Percentiles rank a stretch among this genome's conserved stretches.
phyloP scores from a whole-genome alignment of 2,113 vertebrate species.

The Camelus bactrianus region DNA sequence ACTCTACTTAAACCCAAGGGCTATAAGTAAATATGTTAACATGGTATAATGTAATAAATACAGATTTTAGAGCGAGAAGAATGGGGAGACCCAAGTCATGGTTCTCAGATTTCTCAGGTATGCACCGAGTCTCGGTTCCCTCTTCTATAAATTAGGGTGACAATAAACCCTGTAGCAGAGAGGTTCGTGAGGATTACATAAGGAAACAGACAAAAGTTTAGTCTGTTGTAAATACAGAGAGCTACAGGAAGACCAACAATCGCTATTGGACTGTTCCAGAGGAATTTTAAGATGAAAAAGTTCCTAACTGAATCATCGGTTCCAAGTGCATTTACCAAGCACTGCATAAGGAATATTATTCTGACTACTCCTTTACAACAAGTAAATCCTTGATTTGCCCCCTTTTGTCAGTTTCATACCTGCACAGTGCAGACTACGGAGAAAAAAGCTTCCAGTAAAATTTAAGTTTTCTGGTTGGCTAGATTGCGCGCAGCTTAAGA shows the following conservation, averaged over 20 bases:
- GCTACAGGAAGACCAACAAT: not conserved
- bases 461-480: not conserved
- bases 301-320: not conserved
- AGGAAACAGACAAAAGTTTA: not conserved
- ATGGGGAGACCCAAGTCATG: not conserved
- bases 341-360: not conserved
- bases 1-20: not conserved
- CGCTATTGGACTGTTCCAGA: not conserved
- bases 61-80: not conserved
- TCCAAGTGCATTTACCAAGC: not conserved
- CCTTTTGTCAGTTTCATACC: not conserved
- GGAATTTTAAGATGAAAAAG: not conserved
- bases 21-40: not conserved
- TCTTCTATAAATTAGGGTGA: not conserved
- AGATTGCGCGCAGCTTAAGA: not conserved
- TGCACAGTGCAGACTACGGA: not conserved
- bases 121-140: not conserved
- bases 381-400: not conserved
- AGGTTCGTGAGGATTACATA: not conserved
- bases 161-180: not conserved
- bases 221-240: not conserved
- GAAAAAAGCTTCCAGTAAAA: not conserved
- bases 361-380: conserved; percentile 21
- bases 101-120: not conserved
- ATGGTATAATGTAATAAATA: not conserved